Evolutionary conservation across 64 coral and sea anemone genomes (phyloP).

Genomic region (Montipora foliosa): DNA sequence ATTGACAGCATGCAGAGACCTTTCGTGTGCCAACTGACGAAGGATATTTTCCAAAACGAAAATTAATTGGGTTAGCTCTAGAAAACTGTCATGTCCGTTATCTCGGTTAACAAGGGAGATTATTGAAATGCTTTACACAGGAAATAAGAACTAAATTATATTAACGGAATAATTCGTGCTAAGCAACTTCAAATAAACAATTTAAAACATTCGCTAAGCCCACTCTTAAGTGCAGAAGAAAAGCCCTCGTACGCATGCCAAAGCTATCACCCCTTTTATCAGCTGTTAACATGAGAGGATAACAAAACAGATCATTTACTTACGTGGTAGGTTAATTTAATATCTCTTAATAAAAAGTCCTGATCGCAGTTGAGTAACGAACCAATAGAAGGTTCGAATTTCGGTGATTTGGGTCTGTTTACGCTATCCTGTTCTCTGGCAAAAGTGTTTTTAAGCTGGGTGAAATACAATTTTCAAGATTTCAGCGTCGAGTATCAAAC

Average conservation of each 20-base stretch:
- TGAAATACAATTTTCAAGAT: neutral
- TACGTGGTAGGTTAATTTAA: slow-evolving; percentile 1
- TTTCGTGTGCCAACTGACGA: neutral
- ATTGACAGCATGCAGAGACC: no score
- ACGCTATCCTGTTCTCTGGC: neutral
- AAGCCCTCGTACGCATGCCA: neutral
- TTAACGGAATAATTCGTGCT: neutral
- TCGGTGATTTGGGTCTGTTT: neutral
- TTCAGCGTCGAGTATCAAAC: neutral
- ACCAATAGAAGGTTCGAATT: neutral
- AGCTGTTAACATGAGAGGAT: neutral
- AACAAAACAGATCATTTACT: slow-evolving; percentile 15
- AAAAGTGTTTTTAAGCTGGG: neutral
- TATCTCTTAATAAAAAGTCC: neutral
- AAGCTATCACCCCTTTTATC: neutral
- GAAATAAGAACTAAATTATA: slow-evolving; percentile 24
- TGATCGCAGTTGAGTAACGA: neutral
- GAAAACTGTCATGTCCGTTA: neutral
- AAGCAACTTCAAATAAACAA: neutral
- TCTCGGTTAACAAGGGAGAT: slow-evolving; percentile 7
- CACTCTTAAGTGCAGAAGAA: neutral
- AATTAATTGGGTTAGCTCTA: neutral
- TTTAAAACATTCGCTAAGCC: neutral
- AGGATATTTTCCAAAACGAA: neutral
- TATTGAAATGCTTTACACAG: slow-evolving; percentile 29